Evolutionary conservation across 92 coral and sea anemone species (phyloP).

Genomic region (Isaurus tuberculatus): DNA sequence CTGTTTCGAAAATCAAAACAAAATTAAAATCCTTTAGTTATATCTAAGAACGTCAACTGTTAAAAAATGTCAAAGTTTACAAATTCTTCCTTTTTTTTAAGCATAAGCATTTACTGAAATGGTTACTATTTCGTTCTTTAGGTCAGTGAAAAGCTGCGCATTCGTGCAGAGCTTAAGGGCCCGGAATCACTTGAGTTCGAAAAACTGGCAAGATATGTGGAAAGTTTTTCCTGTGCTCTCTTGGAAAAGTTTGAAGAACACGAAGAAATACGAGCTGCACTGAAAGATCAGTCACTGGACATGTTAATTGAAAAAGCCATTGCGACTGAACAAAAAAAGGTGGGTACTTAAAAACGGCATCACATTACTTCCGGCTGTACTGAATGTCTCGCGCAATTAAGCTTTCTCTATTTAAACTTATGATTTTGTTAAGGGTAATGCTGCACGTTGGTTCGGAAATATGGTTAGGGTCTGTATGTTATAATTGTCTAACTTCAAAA

Average conservation of each 20-base stretch:
- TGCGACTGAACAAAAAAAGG: slow-evolving; percentile 2
- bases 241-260: slow-evolving; percentile 5
- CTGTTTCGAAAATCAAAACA: neutral
- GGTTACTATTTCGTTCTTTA: neutral
- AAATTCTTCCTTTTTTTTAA: neutral
- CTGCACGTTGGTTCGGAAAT: too few species aligned
- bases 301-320: slow-evolving; percentile 1
- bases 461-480: too few species aligned
- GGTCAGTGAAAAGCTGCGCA: slow-evolving; percentile 2
- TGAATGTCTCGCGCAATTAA: too few species aligned
- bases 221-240: slow-evolving; percentile 10
- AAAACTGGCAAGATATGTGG: slow-evolving; percentile 12
- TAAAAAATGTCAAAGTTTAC: too few species aligned
- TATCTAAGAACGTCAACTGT: neutral
- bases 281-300: neutral
- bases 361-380: too few species aligned
- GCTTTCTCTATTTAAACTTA: too few species aligned
- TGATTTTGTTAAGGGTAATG: too few species aligned
- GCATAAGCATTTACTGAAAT: neutral
- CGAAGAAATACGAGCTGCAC: neutral
- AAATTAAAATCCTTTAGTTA: too few species aligned
- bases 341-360: neutral
- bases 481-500: too few species aligned
- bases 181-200: slow-evolving; percentile 8
- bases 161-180: neutral